These are phyloP conservation scores for Archivesica marissinica DNA, from an alignment of 1,140 invertebrate genomes.

Conservation along the genomic window DNA sequence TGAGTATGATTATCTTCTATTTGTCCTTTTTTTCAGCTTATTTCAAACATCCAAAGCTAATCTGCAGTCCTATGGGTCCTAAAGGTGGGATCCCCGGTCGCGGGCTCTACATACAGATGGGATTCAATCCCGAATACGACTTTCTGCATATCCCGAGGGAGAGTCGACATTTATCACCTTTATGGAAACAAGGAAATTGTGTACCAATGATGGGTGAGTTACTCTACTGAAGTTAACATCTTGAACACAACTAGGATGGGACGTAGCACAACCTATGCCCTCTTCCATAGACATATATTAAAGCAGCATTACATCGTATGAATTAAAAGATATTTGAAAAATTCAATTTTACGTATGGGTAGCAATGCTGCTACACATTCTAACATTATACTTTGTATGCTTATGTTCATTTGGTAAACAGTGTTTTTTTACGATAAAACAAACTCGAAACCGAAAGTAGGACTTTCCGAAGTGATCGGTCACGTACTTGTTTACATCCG, in stretches of 20 bases:
- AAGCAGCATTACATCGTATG: too few species aligned
- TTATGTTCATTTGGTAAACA: too few species aligned
- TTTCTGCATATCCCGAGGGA: constrained; percentile 74
- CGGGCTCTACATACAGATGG: constrained; percentile 79
- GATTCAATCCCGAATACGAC: constrained; percentile 69
- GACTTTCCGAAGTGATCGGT: too few species aligned
- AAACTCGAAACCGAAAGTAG: too few species aligned
- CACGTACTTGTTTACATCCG: too few species aligned
- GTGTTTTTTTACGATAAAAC: too few species aligned
- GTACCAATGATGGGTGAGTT: constrained; percentile 78
- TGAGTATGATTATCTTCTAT: too few species aligned
- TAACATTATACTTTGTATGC: too few species aligned
- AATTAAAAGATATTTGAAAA: too few species aligned
- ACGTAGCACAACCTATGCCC: not conserved
- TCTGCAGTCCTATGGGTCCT: constrained; percentile 74
- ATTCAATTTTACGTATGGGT: too few species aligned
- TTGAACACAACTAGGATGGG: not conserved
- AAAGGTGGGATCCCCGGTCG: constrained; percentile 70
- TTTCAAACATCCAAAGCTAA: constrained; percentile 78
- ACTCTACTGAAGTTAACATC: not conserved
- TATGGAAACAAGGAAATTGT: constrained; percentile 76
- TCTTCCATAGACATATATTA: too few species aligned
- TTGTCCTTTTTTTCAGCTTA: constrained; percentile 77
- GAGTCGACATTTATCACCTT: constrained; percentile 64
- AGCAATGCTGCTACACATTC: too few species aligned